Percentiles rank a stretch among this genome's conserved stretches.
These are phyloP conservation scores for Caenorhabditis brenneri DNA, from an alignment of 1,140 invertebrate species.

Conservation along the genomic window DNA sequence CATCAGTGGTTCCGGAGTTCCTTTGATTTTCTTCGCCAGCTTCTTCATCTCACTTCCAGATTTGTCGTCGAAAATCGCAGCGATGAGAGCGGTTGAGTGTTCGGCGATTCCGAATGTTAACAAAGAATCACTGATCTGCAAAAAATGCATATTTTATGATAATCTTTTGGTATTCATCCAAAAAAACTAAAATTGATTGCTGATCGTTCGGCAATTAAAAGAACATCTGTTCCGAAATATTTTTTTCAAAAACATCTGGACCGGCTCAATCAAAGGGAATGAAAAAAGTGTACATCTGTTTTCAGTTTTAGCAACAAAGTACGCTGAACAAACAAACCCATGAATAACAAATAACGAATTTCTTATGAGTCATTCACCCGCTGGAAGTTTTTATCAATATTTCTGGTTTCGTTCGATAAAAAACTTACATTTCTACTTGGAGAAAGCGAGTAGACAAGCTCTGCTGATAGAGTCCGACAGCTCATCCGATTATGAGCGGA, in stretches of 20 bases:
- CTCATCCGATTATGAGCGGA: slow-evolving; percentile 66
- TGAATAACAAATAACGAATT: too few relatives aligned
- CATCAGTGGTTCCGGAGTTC: slow-evolving; percentile 58
- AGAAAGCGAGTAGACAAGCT: slow-evolving; percentile 66
- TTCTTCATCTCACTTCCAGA: slow-evolving; percentile 61
- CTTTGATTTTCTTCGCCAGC: slow-evolving; percentile 61
- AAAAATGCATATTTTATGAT: not conserved
- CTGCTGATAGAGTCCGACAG: slow-evolving; percentile 63
- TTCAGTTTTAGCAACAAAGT: too few relatives aligned
- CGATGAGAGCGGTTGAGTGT: slow-evolving; percentile 55
- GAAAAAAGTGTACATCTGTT: too few relatives aligned
- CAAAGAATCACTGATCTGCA: slow-evolving; percentile 64
- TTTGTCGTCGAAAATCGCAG: slow-evolving; percentile 63
- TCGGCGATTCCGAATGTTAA: slow-evolving; percentile 64
- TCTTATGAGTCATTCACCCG: slow-evolving; percentile 18
- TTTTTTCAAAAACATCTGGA: too few relatives aligned
- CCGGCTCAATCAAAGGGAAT: too few relatives aligned
- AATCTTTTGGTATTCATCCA: too few relatives aligned
- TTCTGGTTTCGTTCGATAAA: not conserved
- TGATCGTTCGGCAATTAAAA: too few relatives aligned
- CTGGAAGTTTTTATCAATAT: too few relatives aligned
- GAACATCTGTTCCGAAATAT: too few relatives aligned
- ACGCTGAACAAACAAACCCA: too few relatives aligned
- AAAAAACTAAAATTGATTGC: too few relatives aligned
- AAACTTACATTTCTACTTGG: slow-evolving; percentile 64